Base-by-base conservation (phyloP, 2,113 vertebrate genomes). In the Cyphomyrus plagiostoma region DNA sequence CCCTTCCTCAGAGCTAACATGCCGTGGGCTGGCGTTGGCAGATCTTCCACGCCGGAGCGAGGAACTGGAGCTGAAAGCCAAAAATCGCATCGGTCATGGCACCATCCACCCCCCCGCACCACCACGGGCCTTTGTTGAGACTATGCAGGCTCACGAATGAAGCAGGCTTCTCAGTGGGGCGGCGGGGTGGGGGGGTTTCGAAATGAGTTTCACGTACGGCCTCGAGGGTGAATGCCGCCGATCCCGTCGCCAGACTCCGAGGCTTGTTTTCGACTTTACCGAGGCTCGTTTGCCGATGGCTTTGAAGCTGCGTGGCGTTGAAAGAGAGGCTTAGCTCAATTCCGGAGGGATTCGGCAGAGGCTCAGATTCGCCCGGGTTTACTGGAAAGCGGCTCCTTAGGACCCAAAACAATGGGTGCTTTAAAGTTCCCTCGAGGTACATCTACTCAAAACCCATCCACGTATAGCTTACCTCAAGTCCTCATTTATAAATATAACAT, bases 381-480 rank as follows among this genome's bases (percentile, higher is more conserved):
- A 93, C 94, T 93, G 92, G 92, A 92, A 94, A 91, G 92, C 91
- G 92, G 91, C 93, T 94, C 89, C 91, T 93, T 93, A 92, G 91
- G 93, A 91, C 82, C 74, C 90, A 92, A 91, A 94, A 94, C 93
- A 94, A 95, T 93, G 93, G 94, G 92, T 93, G 92, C 92, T 93
- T 93, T 91, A 93, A 92, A 92, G 90, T 89, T 91, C 93, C 92
- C 88, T 94, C 92, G 92, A 92, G 94, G 94, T 91, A 89, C 88
- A 95, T 93, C 92, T 93, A 93, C 92, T 93, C 91, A 90, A 92
- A 93, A 92, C 92, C 92, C 92, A 89, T 88, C 62, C 92, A 46
- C 82, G 92, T 90, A 91, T 92, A 90, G 88, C 91, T 93, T 92
- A 91, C 92, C 93, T 90, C 46, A 58, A 88, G 45, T 10, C 15